Percentiles rank a stretch among this genome's conserved stretches.
Conservation (phyloP, 2,113 vertebrate genomes). For the Oxyura jamaicensis region DNA sequence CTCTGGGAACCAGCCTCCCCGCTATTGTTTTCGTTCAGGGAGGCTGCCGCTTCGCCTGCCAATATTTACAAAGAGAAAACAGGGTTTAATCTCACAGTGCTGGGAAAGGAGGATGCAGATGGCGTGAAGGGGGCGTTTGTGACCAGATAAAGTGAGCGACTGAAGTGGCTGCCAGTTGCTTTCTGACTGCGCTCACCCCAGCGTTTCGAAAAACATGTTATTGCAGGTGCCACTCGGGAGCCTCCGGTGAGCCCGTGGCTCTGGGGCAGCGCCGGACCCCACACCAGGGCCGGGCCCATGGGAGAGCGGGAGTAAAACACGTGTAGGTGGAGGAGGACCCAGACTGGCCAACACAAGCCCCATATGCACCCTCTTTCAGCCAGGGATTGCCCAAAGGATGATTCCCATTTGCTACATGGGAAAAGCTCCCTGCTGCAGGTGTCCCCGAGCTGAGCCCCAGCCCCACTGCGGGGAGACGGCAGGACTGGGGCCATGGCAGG, state of each 20-base stretch:
- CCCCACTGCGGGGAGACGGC: rapidly evolving
- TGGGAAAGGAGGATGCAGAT: conserved; percentile 68
- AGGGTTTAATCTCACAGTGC: neutral
- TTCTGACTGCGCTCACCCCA: neutral
- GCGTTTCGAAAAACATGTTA: conserved; percentile 19
- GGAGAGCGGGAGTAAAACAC: neutral
- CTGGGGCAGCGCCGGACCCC: neutral
- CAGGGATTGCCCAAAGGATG: neutral
- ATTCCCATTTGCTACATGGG: neutral
- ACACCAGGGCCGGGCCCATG: rapidly evolving
- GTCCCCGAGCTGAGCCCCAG: neutral
- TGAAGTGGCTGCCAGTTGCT: conserved; percentile 37
- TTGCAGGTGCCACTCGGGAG: neutral
- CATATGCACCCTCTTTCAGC: rapidly evolving
- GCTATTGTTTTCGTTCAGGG: conserved; percentile 37
- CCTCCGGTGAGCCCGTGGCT: neutral
- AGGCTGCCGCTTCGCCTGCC: conserved; percentile 47
- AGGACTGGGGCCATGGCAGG: neutral
- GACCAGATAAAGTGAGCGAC: conserved; percentile 19
- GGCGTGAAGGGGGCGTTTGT: conserved; percentile 13
- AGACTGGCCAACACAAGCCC: neutral
- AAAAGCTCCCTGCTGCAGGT: neutral
- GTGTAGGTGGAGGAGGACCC: rapidly evolving
- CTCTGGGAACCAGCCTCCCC: neutral
- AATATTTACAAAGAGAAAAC: conserved; percentile 47